Base-by-base conservation (phyloP, 2,113 vertebrate species). In the Otocyon megalotis region DNA sequence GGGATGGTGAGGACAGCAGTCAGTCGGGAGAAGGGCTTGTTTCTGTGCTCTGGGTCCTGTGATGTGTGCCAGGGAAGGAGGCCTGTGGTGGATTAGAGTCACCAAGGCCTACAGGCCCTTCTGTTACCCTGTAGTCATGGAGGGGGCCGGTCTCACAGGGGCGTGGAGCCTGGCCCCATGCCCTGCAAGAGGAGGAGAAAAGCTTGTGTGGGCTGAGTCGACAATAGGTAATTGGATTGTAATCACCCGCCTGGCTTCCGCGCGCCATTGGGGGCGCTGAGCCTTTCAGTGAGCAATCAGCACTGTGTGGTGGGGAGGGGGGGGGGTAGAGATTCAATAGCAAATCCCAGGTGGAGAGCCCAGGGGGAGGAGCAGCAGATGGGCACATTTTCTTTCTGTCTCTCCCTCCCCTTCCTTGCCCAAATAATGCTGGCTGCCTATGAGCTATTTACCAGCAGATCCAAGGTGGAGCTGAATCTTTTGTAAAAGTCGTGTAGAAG, bases 181-280 rank as follows among this genome's bases (percentile, higher is more conserved):
- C 97, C 98, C 97, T 89, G 85, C 84, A 76, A 93, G 77, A 97
- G 92, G 97, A 95, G 94, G 97, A 96, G 97, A 80, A 98, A 98
- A 98, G 97, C 97, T 97, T 97, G 97, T 98, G 97, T 98, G 97
- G 98, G 98, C 98, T 98, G 97, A 98, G 97, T 97, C 90, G 80
- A 98, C 98, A 98, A 97, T 98, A 98, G 97, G 98, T 98, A 98
- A 98, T 97, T 98, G 97, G 98, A 98, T 98, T 98, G 97, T 98
- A 97, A 97, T 98, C 98, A 95, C 96, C 92, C 58, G 92, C 97
- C 97, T 97, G 94, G 97, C 92, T 97, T 97, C 96, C 15, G 28
- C 0, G 50, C 72, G 35, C 97, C 97, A 96, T 80, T 97, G 97
- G 97, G 97, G 96, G 95, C 85, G 54, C 97, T 74, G 87, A 97